Evolutionary conservation across 2,888 invertebrate genomes (phyloP), one percentile per base, ranked within the genome.

Genomic region (Sycophila texana): DNA sequence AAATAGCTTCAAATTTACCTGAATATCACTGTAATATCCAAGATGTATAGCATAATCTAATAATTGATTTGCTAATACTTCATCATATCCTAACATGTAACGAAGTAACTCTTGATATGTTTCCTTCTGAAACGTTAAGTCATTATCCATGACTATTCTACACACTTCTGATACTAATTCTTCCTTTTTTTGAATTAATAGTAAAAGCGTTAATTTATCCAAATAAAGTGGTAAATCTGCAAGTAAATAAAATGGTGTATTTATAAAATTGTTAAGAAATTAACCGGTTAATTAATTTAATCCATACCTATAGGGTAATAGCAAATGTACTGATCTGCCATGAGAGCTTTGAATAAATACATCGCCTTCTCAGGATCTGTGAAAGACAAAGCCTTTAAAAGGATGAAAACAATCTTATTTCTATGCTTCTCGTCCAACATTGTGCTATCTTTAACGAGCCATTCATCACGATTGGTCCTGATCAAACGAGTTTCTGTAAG

Each of bases 261-360:
- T 39, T 1, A 47, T n/a, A 3, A 4, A 18, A 63, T n/a, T 47
- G 30, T n/a, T 1, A 39, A 26, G 63, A 49, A 67, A 26, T 49
- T 7, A 13, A 30, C 10, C 12, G n/a, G 13, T 60, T 63, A 13
- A n/a, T n/a, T 26, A 49, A 66, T 66, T 53, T 68, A 22, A 47
- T 10, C 10, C 84, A 86, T 82, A 89, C 88, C 87, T 83, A 89
- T 84, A 57, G 88, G 89, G 68, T 82, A 71, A 81, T 83, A 84
- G 77, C 79, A 81, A 30, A 76, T 84, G 47, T 60, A 67, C 67
- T 89, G 88, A 82, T 88, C 86, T 47, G 22, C n/a, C 7, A 86
- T 49, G 63, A 89, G 75, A 74, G 84, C 84, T 57, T 85, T 76
- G 26, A 87, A 86, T 22, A 89, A 78, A 7, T 77, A 81, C 53